phyloP scores from a whole-genome alignment of 1,140 invertebrate genomes.

The Proctacanthus coquilletti region DNA sequence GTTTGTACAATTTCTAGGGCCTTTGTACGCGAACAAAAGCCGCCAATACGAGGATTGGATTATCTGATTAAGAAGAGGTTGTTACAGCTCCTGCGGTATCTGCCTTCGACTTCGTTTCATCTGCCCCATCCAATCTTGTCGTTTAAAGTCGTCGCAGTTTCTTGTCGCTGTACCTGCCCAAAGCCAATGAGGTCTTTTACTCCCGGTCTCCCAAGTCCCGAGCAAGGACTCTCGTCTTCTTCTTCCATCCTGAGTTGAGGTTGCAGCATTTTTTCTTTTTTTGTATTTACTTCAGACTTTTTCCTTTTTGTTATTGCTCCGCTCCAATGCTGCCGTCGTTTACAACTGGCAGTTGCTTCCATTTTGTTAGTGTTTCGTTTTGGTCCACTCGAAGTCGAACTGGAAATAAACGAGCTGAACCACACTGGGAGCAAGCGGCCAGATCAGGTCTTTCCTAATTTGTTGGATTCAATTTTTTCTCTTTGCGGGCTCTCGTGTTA shows the following conservation, averaged over 20 bases:
- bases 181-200: neutral
- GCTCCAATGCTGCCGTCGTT: neutral
- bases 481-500: neutral
- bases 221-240: neutral
- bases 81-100: too few species aligned
- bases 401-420: too few species aligned
- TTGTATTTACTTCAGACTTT: neutral
- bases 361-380: too few species aligned
- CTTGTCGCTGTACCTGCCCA: neutral
- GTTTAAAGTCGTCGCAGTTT: neutral
- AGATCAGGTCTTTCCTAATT: neutral
- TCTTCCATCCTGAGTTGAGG: neutral
- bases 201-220: neutral
- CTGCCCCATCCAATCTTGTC: neutral
- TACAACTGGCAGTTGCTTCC: too few species aligned
- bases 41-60: neutral
- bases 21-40: neutral
- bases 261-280: neutral
- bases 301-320: neutral
- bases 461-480: neutral
- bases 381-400: too few species aligned
- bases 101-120: too few species aligned
- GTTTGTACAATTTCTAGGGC: neutral
- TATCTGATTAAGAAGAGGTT: constrained; percentile 1
- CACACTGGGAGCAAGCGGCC: neutral